Evolutionary conservation across 2,888 invertebrate species (phyloP), one percentile per base, ranked within the genome.

Genomic region (Eilema sororculum): DNA sequence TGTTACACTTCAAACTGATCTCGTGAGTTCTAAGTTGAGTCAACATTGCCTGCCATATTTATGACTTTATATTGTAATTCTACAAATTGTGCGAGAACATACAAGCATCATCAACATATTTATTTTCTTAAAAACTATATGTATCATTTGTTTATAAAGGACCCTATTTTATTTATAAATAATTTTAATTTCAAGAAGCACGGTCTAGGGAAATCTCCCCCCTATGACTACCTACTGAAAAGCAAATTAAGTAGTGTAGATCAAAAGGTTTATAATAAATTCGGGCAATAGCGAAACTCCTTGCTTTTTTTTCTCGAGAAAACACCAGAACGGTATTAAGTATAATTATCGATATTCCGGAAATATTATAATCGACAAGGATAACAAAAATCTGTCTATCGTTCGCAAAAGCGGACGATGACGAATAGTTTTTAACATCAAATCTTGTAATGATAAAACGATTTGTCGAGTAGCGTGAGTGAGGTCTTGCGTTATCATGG

Each of bases 1-100:
- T 71, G 63, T 71, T 30, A 59, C 46, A 67, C 22, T 67, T 46
- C 13, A 25, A 62, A 67, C 33, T 61, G 52, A 5, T 20, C 46
- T 61, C 22, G 41, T 41, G 9, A 62, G 25, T 25, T 16, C 41
- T 52, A 28, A 61, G 52, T 67, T 67, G 30, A 59, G 30, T 24
- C n/a, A 46, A 57, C 9, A 46, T 60, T 67, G 28, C 58, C 24
- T 58, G 12, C 13, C 20, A 30, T n/a, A n/a, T 46, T 64, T 46
- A 52, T 46, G 28, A 30, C 25, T 28, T 28, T 12, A 28, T n/a
- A 12, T 10, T n/a, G 10, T 52, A n/a, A n/a, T n/a, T n/a, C n/a
- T n/a, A 28, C 30, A 8, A 64, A 46, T n/a, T 64, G 22, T 61
- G n/a, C 30, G 13, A 3, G 1, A 5, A 12, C 0, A 12, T 61